Evolutionary conservation across 2,113 vertebrate genomes (phyloP), one percentile per base, ranked within the genome.

Genomic region (Pogonocichla stellata): DNA sequence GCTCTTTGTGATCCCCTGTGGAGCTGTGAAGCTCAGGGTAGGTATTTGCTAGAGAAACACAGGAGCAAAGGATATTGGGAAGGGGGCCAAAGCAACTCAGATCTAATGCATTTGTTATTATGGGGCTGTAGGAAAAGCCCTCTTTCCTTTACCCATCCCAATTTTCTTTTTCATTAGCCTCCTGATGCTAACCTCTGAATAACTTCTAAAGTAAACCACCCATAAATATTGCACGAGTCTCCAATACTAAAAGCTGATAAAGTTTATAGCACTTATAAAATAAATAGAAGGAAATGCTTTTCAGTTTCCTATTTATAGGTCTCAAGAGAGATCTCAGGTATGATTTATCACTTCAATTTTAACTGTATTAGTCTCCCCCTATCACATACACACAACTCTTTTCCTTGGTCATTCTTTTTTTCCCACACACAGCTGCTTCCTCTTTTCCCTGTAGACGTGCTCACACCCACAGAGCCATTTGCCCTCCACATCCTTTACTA

Each of bases 261-360:
- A 98, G 97, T 98, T 98, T 98, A 98, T 98, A 97, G 97, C 96
- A 96, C 97, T 98, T 98, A 98, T 98, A 98, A 98, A 98, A 98
- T 98, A 98, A 98, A 98, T 97, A 98, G 97, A 98, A 98, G 97
- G 96, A 97, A 98, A 98, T 98, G 97, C 97, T 98, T 98, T 96
- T 97, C 95, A 81, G 95, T 98, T 97, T 98, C 97, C 97, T 98
- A 97, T 98, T 98, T 98, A 98, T 92, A 97, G 88, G 88, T 92
- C 98, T 97, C 97, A 95, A 75, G 95, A 95, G 98, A 93, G 83
- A 96, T 96, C 88, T 91, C 95, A 97, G 96, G 96, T 98, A 97
- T 97, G 98, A 98, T 98, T 98, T 98, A 98, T 97, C 87, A 92
- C 95, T 97, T 98, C 97, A 98, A 98, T 98, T 98, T 98, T 79